Base-by-base conservation (phyloP, 92 coral and sea anemone species). In the Pocillopora meandrina region DNA sequence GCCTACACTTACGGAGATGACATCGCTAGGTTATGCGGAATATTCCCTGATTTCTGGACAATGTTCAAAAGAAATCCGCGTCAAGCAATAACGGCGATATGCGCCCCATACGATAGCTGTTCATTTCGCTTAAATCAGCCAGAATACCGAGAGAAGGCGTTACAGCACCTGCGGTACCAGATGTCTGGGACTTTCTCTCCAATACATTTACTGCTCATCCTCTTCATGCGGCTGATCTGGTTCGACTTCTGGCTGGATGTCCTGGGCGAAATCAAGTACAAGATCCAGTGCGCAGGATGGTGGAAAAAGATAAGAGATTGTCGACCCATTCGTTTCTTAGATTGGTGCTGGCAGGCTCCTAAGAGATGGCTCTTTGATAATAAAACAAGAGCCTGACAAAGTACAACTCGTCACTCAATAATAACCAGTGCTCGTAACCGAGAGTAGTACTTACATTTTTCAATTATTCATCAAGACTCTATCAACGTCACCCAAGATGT, bases 291-390 rank as follows among this genome's bases (percentile, higher is more conserved):
- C 36, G 84, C 89, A 61, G 70, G 84, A 78, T 90, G 87, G 89
- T 93, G 93, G 89, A 93, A 82, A 73, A 65, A 10, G 36, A 68
- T 90, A 56, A 79, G 91, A 34, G 90, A 86, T 31, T 78, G 71
- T 61, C 74, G 74, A 19, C 71, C 81, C 26, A 71, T 93, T 19
- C 87, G 80, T 49, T 74, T 89, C 72, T 56, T 90, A 14, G 93
- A 93, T 72, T 93, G 93, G 93, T 79, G 76, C 49, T 93, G 96
- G 96, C 84, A 91, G 76, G 63, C 92, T 13, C 96, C 96, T 21
- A 93, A 93, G 81, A 72, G 93, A 82, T 93, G 85, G 93, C 82
- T 93, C 31, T 93, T 93, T 85, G 96, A 93, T 61, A 90, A 78
- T 61, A 90, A 83, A 72, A 84, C 92, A 11, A 87, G 96, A 68